Evolutionary conservation across 1,140 invertebrate genomes (phyloP), one percentile per base, ranked within the genome.

Genomic region (Ruditapes philippinarum): DNA sequence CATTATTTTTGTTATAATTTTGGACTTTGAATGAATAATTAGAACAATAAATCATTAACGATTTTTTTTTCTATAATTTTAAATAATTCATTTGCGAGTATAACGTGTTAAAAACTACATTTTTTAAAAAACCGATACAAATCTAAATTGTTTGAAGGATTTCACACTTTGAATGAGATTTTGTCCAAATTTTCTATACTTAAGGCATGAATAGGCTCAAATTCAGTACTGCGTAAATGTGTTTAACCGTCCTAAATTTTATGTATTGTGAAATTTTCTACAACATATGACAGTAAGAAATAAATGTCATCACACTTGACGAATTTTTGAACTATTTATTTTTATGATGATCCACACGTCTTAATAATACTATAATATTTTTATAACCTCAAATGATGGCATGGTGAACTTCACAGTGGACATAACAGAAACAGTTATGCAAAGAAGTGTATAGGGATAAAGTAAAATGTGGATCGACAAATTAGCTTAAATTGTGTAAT

Each of bases 161-260:
- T 45, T 45, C 42, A 45, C 5, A 14, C 42, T 45, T 14, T 7
- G 42, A 7, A 45, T 45, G 42, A 45, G n/a, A n/a, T n/a, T n/a
- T n/a, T n/a, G n/a, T 45, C 42, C 25, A 70, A 22, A 40, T 73
- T 38, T 73, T 73, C 22, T 73, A n/a, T 4, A 73, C 33, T 33
- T 25, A 4, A 36, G 25, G n/a, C 14, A 14, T 42, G 45, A 76
- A 25, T 11, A 28, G 28, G 0, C n/a, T 36, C 65, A 3, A 28
- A 70, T 70, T 70, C 33, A 70, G 38, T 17, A 14, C 17, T 70
- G 65, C 65, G 65, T 70, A 70, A 70, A 70, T 38, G 57, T 3
- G 22, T 62, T 28, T 28, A 62, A 28, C 22, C 25, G 5, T n/a
- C 57, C 57, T 70, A 31, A 11, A 65, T 1, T 36, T n/a, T 31